Conservation (phyloP, 2,888 invertebrate genomes). For the Zele albiditarsus region DNA sequence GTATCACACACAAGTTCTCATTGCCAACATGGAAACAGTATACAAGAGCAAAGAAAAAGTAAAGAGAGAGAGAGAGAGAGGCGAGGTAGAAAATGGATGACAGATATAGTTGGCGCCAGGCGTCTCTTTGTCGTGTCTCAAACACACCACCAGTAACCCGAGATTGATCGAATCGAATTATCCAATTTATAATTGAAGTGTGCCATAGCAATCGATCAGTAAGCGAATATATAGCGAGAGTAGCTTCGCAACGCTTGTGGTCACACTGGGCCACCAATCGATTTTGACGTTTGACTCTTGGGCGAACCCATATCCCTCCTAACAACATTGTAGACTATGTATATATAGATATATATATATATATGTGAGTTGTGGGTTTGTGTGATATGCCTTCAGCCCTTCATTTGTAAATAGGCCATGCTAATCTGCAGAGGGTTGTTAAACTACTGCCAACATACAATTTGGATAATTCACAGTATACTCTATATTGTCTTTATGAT, state of each 20-base stretch:
- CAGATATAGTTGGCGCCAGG: slow-evolving; percentile 10
- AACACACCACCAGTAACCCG: slow-evolving; percentile 8
- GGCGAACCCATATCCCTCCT: not conserved
- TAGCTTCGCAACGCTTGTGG: slow-evolving; percentile 14
- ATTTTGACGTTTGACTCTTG: slow-evolving; percentile 5
- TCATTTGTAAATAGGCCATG: slow-evolving; percentile 29
- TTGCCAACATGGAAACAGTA: slow-evolving; percentile 33
- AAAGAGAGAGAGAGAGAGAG: not conserved
- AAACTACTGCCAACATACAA: slow-evolving; percentile 5
- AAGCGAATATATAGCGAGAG: not conserved
- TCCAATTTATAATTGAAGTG: slow-evolving; percentile 37
- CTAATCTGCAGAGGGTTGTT: slow-evolving; percentile 15
- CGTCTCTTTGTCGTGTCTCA: slow-evolving; percentile 7
- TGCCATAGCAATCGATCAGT: slow-evolving; percentile 25
- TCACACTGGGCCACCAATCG: slow-evolving; percentile 15
- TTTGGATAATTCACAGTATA: slow-evolving; percentile 3
- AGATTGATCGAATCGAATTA: slow-evolving; percentile 40
- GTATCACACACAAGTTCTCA: slow-evolving; percentile 41
- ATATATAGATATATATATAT: not conserved
- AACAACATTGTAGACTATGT: not conserved
- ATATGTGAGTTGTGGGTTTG: not conserved
- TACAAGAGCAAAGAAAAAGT: not conserved
- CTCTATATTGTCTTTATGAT: not conserved
- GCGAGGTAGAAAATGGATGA: not conserved
- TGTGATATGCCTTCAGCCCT: not conserved